phyloP scores from a whole-genome alignment of 2,888 invertebrate species.

The Campopleginae sp. region DNA sequence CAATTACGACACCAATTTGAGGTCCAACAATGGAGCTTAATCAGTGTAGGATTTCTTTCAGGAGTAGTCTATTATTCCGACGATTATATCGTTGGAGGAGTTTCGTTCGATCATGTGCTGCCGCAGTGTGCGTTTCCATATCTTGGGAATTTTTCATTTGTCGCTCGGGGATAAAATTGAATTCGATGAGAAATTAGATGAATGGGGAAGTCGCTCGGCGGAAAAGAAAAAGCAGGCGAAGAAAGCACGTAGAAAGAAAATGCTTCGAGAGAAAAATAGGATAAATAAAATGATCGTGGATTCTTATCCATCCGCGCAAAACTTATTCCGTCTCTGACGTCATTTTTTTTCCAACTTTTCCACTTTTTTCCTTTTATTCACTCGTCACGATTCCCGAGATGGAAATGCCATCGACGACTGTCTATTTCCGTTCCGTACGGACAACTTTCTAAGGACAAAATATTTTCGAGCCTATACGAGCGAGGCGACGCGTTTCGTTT shows the following conservation, averaged over 20 bases:
- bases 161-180: slow-evolving; percentile 31
- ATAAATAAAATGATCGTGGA: slow-evolving; percentile 18
- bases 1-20: slow-evolving; percentile 56
- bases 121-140: slow-evolving; percentile 40
- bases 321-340: slow-evolving; percentile 30
- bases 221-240: not conserved
- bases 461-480: not conserved
- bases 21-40: slow-evolving; percentile 65
- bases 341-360: not conserved
- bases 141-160: slow-evolving; percentile 61
- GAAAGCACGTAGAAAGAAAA: slow-evolving; percentile 26
- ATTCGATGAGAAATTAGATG: slow-evolving; percentile 47
- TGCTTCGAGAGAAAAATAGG: slow-evolving; percentile 10
- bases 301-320: slow-evolving; percentile 39
- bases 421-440: not conserved
- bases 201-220: slow-evolving; percentile 32
- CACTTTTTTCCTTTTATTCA: not conserved
- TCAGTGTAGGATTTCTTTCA: slow-evolving; percentile 42
- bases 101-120: not conserved
- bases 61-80: slow-evolving; percentile 3
- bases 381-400: not conserved
- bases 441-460: slow-evolving; percentile 15
- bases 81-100: not conserved
- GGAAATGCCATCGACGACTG: slow-evolving; percentile 24
- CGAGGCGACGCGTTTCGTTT: not conserved